These are phyloP conservation scores for Syndactyla subalaris DNA, from an alignment of 2,797 vertebrate species.

Conservation along the genomic window DNA sequence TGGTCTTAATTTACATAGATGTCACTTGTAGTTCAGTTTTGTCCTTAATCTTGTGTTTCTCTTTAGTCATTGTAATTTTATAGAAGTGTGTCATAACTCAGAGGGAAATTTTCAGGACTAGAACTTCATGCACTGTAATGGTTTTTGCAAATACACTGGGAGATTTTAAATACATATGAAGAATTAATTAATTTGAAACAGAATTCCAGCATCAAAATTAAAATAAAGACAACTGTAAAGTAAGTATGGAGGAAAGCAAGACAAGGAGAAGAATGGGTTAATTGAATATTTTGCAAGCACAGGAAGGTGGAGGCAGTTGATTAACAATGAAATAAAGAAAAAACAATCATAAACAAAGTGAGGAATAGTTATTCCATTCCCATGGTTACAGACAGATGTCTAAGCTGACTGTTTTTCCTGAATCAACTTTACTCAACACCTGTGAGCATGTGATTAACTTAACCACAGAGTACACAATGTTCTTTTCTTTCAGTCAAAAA, in stretches of 20 bases:
- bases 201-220: neutral
- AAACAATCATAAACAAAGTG: neutral
- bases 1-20: slow-evolving; percentile 34
- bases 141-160: neutral
- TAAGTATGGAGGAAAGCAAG: neutral
- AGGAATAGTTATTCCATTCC: neutral
- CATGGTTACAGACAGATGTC: neutral
- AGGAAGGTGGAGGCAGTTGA: neutral
- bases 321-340: neutral
- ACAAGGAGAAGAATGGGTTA: neutral
- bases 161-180: slow-evolving; percentile 42
- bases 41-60: slow-evolving; percentile 24
- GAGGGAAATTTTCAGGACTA: slow-evolving; percentile 14
- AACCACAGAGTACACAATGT: neutral
- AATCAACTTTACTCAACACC: slow-evolving; percentile 54
- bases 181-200: slow-evolving; percentile 44
- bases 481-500: slow-evolving; percentile 38
- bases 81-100: slow-evolving; percentile 17
- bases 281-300: neutral
- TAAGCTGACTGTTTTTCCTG: neutral
- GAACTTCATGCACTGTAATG: neutral
- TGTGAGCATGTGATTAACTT: slow-evolving; percentile 48
- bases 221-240: neutral
- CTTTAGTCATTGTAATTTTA: slow-evolving; percentile 18
- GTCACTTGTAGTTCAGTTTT: slow-evolving; percentile 25